These are phyloP conservation scores for Xiphorhynchus elegans DNA, from an alignment of 2,113 vertebrate genomes.

Conservation along the genomic window DNA sequence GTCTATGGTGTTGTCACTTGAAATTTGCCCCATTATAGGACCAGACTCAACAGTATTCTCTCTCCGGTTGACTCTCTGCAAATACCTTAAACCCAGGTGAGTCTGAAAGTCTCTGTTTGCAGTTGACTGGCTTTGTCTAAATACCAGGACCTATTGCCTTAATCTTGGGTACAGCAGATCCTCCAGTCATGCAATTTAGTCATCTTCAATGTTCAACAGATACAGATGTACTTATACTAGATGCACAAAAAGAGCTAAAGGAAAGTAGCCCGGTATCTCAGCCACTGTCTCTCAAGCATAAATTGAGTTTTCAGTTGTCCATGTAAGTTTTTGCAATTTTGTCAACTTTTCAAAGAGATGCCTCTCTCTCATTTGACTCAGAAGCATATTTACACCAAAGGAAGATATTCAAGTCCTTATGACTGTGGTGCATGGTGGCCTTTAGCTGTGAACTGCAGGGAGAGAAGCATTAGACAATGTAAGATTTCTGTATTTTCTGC, in stretches of 20 bases:
- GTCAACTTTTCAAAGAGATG: neutral
- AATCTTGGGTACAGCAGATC: neutral
- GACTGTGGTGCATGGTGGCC: neutral
- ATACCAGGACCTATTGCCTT: neutral
- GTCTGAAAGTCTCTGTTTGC: neutral
- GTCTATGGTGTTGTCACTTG: neutral
- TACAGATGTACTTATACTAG: neutral
- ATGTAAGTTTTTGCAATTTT: neutral
- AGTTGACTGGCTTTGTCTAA: neutral
- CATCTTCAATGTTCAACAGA: neutral
- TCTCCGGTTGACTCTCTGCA: accelerated
- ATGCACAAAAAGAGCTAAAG: neutral
- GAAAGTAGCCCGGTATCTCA: neutral
- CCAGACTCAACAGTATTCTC: neutral
- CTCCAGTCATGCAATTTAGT: neutral
- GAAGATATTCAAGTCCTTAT: neutral
- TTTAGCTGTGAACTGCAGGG: neutral
- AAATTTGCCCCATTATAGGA: neutral
- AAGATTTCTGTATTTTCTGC: neutral
- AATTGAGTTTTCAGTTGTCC: neutral
- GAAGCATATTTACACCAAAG: slow-evolving; percentile 29
- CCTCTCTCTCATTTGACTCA: neutral
- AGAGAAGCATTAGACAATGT: neutral
- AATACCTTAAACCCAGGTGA: neutral
- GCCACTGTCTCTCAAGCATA: neutral